Conservation (phyloP, 2,797 vertebrate species). For the Morelia viridis region DNA sequence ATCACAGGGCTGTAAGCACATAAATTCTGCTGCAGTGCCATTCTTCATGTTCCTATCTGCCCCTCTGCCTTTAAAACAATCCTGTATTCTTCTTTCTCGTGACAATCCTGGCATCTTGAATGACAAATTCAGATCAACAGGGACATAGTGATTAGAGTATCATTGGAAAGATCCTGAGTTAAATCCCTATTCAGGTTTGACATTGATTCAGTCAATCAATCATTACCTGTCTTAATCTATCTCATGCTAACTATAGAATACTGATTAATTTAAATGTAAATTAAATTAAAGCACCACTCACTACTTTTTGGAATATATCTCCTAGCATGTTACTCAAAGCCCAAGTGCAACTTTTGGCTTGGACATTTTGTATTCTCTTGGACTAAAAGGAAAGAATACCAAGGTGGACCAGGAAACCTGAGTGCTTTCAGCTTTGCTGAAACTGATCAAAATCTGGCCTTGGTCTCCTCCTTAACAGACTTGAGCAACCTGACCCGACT, state of each 20-base stretch:
- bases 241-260: neutral
- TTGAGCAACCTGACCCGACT: neutral
- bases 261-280: neutral
- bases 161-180: neutral
- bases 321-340: neutral
- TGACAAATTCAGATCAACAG: neutral
- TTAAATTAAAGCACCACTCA: neutral
- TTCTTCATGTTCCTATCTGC: neutral
- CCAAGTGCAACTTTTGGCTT: neutral
- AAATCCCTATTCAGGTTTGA: neutral
- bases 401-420: neutral
- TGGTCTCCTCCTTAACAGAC: neutral
- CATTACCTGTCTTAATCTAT: neutral
- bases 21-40: slow-evolving; percentile 10
- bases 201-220: neutral
- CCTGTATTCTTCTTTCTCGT: neutral
- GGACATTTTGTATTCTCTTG: neutral
- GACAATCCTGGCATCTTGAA: neutral
- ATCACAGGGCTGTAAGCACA: slow-evolving; percentile 30
- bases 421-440: neutral
- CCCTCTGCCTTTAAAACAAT: neutral
- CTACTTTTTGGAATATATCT: neutral
- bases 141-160: neutral
- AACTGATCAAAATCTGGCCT: neutral
- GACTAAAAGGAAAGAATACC: neutral